Base-by-base conservation (phyloP, 1,140 invertebrate species). In the Calephelis nemesis region DNA sequence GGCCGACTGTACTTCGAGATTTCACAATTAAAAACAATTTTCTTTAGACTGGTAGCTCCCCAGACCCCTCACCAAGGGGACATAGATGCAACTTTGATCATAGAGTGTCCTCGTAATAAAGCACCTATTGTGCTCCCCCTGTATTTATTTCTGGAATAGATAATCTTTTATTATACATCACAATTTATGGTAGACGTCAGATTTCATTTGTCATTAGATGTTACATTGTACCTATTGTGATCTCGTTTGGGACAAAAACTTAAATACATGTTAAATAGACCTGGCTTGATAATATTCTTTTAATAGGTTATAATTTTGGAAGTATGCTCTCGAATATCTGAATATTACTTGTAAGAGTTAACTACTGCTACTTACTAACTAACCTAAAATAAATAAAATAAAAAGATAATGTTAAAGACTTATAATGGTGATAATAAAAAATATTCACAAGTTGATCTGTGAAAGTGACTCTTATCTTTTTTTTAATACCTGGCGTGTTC, bases 111-210 rank as follows among this genome's bases (percentile, higher is more conserved):
- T 74, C 73, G 78, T 82, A 85, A 84, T 85, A 87, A 85, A 84
- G 79, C 71, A 73, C 73, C 81, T 70, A 85, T 87, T 87, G 83
- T 85, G 73, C 75, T 83, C 76, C 78, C 84, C 82, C 82, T 62
- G 74, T 84, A 86, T 86, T 84, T 85, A 84, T 87, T 84, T 79
- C 82, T 74, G 70, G 80, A 67, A 83, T 81, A 83, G 82, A 85
- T 87, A 87, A 87, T 87, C 81, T 85, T 87, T 87, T 87, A 84
- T 85, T 84, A 84, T 85, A 73, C 79, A 74, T 79, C 75, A 82
- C 77, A 81, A 84, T 87, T 85, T 84, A 86, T 84, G 81, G 74
- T 71, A 47, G 73, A 70, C 73, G 81, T 83, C 78, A 74, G 76
- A 79, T 82, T 85, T 84, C 83, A 84, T 85, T 87, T 84, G 83